A percentile compares a stretch with the other conserved stretches of the same genome.
These are phyloP conservation scores for Ptiloglossa arizonensis DNA, from an alignment of 1,140 invertebrate species.

Conservation along the genomic window DNA sequence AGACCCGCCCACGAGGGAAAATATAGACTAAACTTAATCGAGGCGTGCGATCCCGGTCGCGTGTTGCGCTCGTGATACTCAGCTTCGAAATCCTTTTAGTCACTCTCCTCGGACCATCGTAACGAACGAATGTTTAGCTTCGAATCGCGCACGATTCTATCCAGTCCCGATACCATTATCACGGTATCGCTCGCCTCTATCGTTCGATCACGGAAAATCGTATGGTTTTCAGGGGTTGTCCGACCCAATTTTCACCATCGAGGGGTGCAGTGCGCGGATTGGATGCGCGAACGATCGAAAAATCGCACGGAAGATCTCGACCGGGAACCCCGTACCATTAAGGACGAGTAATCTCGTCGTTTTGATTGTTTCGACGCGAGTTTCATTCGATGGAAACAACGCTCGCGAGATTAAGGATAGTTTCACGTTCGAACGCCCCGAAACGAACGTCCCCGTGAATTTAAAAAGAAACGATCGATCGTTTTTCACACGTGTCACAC, in stretches of 20 bases:
- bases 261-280: background rate
- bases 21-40: background rate
- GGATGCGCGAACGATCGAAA: background rate
- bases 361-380: slow-evolving; percentile 53
- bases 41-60: slow-evolving; percentile 7
- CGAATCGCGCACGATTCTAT: background rate
- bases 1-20: background rate
- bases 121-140: background rate
- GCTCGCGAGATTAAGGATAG: too few species aligned
- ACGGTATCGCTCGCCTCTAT: background rate
- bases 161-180: background rate
- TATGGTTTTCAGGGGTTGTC: background rate
- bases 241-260: background rate
- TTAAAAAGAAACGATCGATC: too few species aligned
- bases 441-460: too few species aligned
- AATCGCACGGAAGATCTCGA: slow-evolving; percentile 11
- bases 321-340: slow-evolving; percentile 49
- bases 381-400: slow-evolving; percentile 29
- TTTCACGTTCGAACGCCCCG: too few species aligned
- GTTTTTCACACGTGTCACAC: too few species aligned
- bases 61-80: background rate
- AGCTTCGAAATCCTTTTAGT: background rate
- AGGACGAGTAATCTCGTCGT: slow-evolving; percentile 46
- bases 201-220: background rate
- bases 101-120: background rate